phyloP scores from a whole-genome alignment of 1,140 invertebrate genomes.

The Drosophila lini region DNA sequence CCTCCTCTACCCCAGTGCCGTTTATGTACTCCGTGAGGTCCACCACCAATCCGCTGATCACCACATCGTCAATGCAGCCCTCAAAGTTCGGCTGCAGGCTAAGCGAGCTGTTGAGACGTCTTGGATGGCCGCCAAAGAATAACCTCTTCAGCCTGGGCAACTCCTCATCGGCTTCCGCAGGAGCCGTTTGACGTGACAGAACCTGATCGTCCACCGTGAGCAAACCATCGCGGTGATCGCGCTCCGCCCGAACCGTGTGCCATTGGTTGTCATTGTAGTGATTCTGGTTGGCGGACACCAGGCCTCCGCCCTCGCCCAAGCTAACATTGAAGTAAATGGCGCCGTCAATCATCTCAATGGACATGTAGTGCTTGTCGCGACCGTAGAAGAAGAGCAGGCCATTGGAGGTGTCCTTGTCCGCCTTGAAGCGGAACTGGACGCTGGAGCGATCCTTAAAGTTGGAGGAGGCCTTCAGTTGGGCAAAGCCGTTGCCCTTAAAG shows the following conservation, averaged over 20 bases:
- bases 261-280: slow-evolving; percentile 93
- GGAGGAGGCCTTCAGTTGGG: slow-evolving; percentile 87
- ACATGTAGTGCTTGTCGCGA: slow-evolving; percentile 90
- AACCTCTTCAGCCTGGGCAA: slow-evolving; percentile 88
- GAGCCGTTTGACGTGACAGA: slow-evolving; percentile 82
- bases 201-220: slow-evolving; percentile 89
- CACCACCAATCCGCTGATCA: slow-evolving; percentile 89
- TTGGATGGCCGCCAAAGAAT: slow-evolving; percentile 95
- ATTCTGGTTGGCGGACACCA: slow-evolving; percentile 86
- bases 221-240: slow-evolving; percentile 88
- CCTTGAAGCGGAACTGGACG: slow-evolving; percentile 93
- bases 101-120: slow-evolving; percentile 87
- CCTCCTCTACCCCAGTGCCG: slow-evolving; percentile 91
- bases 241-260: slow-evolving; percentile 90
- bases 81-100: slow-evolving; percentile 93
- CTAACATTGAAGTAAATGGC: slow-evolving; percentile 90
- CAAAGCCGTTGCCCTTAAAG: slow-evolving; percentile 95
- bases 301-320: slow-evolving; percentile 87
- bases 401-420: slow-evolving; percentile 89
- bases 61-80: slow-evolving; percentile 95
- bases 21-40: slow-evolving; percentile 92
- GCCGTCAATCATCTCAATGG: slow-evolving; percentile 93
- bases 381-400: slow-evolving; percentile 95
- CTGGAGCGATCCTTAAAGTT: slow-evolving; percentile 86
- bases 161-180: slow-evolving; percentile 75